Evolutionary conservation across 2,113 vertebrate species (phyloP), one percentile per base, ranked within the genome.

Genomic region (Nothobranchius kuhntae): DNA sequence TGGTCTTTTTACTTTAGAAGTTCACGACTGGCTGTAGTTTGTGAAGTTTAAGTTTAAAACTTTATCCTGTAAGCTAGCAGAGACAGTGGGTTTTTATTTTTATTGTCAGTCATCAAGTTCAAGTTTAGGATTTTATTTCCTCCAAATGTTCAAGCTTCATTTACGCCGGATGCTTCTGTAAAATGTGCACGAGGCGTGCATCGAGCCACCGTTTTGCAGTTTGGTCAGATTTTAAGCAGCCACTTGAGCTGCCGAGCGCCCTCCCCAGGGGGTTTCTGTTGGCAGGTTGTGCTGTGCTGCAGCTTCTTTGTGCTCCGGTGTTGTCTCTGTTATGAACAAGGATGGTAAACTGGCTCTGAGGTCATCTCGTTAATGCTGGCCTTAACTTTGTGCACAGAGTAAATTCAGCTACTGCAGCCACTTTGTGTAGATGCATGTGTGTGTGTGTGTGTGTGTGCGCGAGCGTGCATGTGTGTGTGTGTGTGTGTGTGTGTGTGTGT

Each of bases 311-410:
- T 57, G 61, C 11, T 9, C 24, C 42, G 54, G 14, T 51, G 54
- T 40, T 59, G 61, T 72, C 59, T 45, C 30, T 30, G 30, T 30
- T 42, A 68, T 81, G 75, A 73, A 73, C 60, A 74, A 21, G 46
- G 40, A 61, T 71, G 48, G 81, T 71, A 69, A 65, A 52, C 55
- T 10, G 7, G 3, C 6, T 3, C 61, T 64, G n/a, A 75, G 62
- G 55, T 75, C 38, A 38, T 54, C 47, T 63, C 56, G 65, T 74
- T 60, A 72, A 21, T 9, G 6, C 17, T 80, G 82, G 64, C 71
- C 73, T 82, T 76, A 57, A 85, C 68, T 65, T 45, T 77, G 66
- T 68, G 65, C 54, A 56, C 57, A 54, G 77, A 71, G 65, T 75
- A 7, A 70, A 77, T 61, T 13, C 15, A 58, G 44, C 3, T 30